Conservation (phyloP, 2,888 invertebrate species). For the Eutolmus rufibarbis region DNA sequence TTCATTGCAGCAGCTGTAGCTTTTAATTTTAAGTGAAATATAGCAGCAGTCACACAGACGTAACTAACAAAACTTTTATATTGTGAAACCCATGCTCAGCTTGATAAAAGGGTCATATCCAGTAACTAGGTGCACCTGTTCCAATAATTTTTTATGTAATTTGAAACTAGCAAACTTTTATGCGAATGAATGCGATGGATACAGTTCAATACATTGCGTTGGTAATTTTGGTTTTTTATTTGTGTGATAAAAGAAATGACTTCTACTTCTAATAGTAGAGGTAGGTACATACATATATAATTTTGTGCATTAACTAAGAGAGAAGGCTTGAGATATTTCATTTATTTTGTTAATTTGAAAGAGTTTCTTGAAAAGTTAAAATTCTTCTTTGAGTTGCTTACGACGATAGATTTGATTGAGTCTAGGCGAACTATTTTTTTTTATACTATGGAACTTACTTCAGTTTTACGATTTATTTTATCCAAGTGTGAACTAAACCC, state of each 20-base stretch:
- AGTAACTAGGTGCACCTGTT: not conserved
- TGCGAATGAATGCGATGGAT: not conserved
- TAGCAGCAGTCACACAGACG: not conserved
- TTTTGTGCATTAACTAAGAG: not conserved
- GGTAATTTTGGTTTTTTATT: not conserved
- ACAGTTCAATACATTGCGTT: not conserved
- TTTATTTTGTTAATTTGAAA: not conserved
- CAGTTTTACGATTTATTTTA: constrained; percentile 5
- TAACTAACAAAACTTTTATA: not conserved
- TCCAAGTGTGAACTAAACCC: constrained; percentile 1
- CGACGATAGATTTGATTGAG: not conserved
- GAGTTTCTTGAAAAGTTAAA: not conserved
- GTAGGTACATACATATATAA: not conserved
- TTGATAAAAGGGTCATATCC: not conserved
- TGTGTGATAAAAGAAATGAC: not conserved
- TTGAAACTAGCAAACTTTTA: not conserved
- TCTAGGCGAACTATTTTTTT: not conserved
- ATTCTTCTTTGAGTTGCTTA: not conserved
- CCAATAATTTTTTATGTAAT: not conserved
- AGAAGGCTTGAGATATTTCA: not conserved
- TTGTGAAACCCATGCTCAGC: not conserved
- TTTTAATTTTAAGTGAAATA: not conserved
- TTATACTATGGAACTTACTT: constrained; percentile 2
- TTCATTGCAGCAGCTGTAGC: not conserved
- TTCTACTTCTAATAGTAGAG: not conserved